Base-by-base conservation (phyloP, 2,113 vertebrate genomes). In the Benthochromis sp. region DNA sequence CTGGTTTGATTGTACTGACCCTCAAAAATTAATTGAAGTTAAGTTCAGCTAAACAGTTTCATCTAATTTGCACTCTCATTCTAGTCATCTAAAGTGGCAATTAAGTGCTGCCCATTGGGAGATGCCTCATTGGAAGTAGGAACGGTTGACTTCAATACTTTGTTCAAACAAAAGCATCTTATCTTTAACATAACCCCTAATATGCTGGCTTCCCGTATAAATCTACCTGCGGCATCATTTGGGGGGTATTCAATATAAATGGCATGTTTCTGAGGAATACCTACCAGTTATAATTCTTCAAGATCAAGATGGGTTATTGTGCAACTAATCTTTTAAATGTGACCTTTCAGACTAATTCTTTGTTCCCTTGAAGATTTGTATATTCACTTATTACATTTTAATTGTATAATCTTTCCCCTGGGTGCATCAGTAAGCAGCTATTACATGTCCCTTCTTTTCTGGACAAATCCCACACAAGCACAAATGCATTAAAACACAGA, bases 81-180 rank as follows among this genome's bases (percentile, higher is more conserved):
- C 69, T 79, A 90, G 83, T 86, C 84, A 19, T 86, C 71, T 82
- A 54, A 92, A 91, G 89, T 85, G 86, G 86, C 85, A 85, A 83
- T 94, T 88, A 86, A 79, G 59, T 11, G 31, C 27, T 3, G n/a
- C 53, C 89, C 85, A n/a, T 2, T 50, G 88, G 88, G 86, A 92
- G 83, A 50, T 24, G 81, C 88, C 81, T 85, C 11, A 45, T 21
- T 82, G 83, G 83, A 88, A 47, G 24, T 7, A 4, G 34, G 36
- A 85, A 82, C 43, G 9, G 53, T 80, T 52, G 87, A 81, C 63
- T 82, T 83, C 54, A 90, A 89, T 29, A 63, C 78, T 61, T 36
- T 36, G 12, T 54, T 61, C 57, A 91, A 90, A 89, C 50, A 85
- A 50, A 87, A 13, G 54, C 83, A 66, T 19, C 14, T 63, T 52